These are phyloP conservation scores for Odontamblyopus rebecca DNA, from an alignment of 2,797 vertebrate species.

Conservation along the genomic window DNA sequence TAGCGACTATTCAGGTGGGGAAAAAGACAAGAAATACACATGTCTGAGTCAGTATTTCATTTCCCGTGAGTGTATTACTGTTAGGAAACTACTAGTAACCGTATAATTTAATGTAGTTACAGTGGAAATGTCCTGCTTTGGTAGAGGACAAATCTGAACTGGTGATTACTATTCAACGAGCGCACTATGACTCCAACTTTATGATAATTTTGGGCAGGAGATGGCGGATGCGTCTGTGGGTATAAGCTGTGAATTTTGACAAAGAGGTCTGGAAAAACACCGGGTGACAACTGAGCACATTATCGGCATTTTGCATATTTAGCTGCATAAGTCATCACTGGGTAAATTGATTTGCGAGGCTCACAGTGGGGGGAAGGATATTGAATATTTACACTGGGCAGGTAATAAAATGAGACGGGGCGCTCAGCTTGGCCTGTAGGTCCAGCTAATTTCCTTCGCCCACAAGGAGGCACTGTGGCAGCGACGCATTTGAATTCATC, in stretches of 20 bases:
- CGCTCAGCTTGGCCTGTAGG: constrained; percentile 54
- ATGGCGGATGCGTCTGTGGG: constrained; percentile 46
- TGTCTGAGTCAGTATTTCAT: no score
- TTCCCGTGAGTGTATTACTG: no score
- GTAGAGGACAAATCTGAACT: neutral
- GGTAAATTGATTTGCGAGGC: constrained; percentile 72
- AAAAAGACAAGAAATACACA: no score
- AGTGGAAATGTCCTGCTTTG: neutral
- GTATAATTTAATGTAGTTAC: neutral
- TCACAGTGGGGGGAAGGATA: constrained; percentile 58
- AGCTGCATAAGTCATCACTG: constrained; percentile 62
- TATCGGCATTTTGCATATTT: constrained; percentile 73
- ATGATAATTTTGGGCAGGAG: constrained; percentile 59
- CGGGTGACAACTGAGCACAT: constrained; percentile 62
- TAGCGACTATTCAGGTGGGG: no score
- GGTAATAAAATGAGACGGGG: constrained; percentile 62
- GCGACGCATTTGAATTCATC: constrained; percentile 75
- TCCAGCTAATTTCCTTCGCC: constrained; percentile 62
- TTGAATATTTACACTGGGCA: constrained; percentile 65
- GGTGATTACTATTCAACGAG: constrained; percentile 11
- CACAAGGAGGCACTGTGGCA: constrained; percentile 74
- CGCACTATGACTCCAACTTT: constrained; percentile 60
- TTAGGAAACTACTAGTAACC: neutral
- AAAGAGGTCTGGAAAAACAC: constrained; percentile 58
- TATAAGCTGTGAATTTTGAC: constrained; percentile 41